These are phyloP conservation scores for Chloebia gouldiae DNA, from an alignment of 2,113 vertebrate species.

Conservation along the genomic window DNA sequence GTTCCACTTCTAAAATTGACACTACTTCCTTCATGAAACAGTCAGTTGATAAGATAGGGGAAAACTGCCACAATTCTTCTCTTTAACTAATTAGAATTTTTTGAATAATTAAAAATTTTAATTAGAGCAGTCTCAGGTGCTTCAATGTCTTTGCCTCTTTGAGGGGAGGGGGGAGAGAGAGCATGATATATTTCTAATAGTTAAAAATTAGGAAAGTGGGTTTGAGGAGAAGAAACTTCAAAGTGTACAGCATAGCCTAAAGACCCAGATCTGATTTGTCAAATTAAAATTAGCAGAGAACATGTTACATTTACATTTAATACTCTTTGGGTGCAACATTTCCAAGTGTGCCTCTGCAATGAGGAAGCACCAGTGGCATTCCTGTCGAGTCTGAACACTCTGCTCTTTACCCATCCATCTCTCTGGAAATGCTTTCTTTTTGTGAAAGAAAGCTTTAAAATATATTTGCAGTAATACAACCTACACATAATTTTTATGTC, in stretches of 20 bases:
- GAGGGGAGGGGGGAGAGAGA: accelerated
- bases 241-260: neutral
- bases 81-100: neutral
- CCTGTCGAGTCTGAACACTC: neutral
- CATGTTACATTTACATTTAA: neutral
- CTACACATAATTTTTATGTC: neutral
- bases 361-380: neutral
- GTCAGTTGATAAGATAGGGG: neutral
- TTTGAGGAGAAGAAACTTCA: neutral
- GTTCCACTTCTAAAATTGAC: neutral
- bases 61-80: neutral
- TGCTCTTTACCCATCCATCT: neutral
- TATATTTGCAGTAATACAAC: slow-evolving; percentile 19
- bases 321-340: neutral
- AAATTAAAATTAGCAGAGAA: neutral
- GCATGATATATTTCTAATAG: neutral
- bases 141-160: neutral
- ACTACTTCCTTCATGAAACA: neutral
- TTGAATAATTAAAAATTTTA: neutral
- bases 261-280: neutral
- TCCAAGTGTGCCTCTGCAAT: neutral
- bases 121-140: neutral
- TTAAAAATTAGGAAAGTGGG: neutral
- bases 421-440: neutral
- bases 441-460: slow-evolving; percentile 16